These are phyloP conservation scores for Orchestia grillus DNA, from an alignment of 1,140 invertebrate species.

Conservation along the genomic window DNA sequence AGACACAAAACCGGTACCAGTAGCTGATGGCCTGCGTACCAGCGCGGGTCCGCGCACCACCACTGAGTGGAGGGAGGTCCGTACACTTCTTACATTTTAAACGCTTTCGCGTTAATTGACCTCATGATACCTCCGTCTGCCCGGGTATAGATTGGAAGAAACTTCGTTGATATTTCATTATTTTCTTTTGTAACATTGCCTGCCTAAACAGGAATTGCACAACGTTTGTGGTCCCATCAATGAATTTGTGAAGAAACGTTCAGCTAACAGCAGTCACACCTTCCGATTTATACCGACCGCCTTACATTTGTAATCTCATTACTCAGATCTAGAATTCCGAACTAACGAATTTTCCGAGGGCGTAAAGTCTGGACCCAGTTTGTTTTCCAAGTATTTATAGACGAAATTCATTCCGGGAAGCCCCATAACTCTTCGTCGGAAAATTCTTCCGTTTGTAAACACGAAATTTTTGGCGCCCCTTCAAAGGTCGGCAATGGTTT, in stretches of 20 bases:
- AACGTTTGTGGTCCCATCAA: not conserved
- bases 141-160: too few species aligned
- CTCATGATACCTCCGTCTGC: too few species aligned
- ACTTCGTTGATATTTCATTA: too few species aligned
- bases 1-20: too few species aligned
- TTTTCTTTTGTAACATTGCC: not conserved
- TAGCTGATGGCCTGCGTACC: too few species aligned
- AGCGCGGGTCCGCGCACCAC: too few species aligned
- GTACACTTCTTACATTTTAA: too few species aligned
- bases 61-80: too few species aligned
- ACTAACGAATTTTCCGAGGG: not conserved
- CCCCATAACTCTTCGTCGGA: not conserved
- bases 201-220: not conserved
- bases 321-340: not conserved
- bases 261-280: not conserved
- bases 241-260: not conserved
- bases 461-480: not conserved
- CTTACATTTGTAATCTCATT: not conserved
- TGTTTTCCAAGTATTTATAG: not conserved
- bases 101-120: too few species aligned
- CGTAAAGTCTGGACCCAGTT: not conserved
- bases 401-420: not conserved
- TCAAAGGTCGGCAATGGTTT: not conserved
- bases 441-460: not conserved
- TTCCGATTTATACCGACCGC: not conserved